phyloP scores from a whole-genome alignment of 2,888 invertebrate species.

The Carpatolechia fugitivella region DNA sequence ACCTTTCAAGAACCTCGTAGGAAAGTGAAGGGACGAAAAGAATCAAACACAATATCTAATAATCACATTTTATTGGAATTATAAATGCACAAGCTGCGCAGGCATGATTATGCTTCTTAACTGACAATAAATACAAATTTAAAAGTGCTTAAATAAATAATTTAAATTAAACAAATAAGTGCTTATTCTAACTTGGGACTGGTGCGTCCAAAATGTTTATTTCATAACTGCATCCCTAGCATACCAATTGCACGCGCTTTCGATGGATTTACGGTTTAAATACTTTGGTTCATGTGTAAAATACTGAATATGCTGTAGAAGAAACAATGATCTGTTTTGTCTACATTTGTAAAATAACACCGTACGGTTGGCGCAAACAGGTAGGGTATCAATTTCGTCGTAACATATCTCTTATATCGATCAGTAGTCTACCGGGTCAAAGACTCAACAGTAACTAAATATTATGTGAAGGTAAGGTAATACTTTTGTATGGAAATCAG shows the following conservation, averaged over 20 bases:
- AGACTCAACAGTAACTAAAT: no score
- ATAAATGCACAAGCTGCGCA: constrained; percentile 73
- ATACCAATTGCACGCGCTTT: constrained; percentile 38
- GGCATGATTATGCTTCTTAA: constrained; percentile 60
- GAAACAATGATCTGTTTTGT: background rate
- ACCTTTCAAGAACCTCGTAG: no score
- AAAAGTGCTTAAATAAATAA: constrained; percentile 67
- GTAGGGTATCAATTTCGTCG: background rate
- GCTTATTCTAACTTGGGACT: constrained; percentile 66
- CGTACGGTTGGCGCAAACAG: no score
- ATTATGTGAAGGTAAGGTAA: no score
- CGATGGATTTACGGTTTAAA: background rate
- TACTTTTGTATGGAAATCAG: no score
- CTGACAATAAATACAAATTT: constrained; percentile 66
- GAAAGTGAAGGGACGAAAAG: background rate
- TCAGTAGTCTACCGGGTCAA: no score
- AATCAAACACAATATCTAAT: constrained; percentile 52
- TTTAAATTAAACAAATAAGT: constrained; percentile 52
- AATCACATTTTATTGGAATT: constrained; percentile 77
- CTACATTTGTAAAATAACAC: background rate
- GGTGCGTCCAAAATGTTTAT: constrained; percentile 64
- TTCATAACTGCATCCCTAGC: constrained; percentile 36
- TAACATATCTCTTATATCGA: background rate
- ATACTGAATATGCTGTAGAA: background rate
- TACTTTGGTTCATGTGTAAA: constrained; percentile 5